Evolutionary conservation across 1,140 invertebrate genomes (phyloP).

Genomic region (Carcinoscorpius rotundicauda): DNA sequence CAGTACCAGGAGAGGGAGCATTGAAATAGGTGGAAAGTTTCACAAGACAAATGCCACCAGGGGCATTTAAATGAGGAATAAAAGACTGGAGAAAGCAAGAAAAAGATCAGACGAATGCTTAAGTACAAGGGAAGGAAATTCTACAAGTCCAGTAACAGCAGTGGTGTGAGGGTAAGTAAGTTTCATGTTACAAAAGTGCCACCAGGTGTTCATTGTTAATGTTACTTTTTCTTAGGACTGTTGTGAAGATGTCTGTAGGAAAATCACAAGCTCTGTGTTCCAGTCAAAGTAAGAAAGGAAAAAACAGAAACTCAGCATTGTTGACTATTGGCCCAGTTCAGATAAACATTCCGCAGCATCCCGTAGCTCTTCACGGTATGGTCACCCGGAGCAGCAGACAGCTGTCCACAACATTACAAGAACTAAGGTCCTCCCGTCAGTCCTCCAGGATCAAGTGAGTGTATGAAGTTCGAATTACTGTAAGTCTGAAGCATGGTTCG

Average conservation of each 20-base stretch:
- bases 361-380: constrained; percentile 90
- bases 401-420: constrained; percentile 76
- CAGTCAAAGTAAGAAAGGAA: constrained; percentile 34
- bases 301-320: constrained; percentile 61
- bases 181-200: too few species aligned
- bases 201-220: too few species aligned
- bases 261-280: constrained; percentile 86
- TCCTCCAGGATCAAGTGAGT: constrained; percentile 15
- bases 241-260: constrained; percentile 81
- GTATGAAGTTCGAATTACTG: background rate
- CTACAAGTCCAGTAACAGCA: too few species aligned
- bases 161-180: too few species aligned
- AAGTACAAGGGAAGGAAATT: too few species aligned
- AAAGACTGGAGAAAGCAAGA: too few species aligned
- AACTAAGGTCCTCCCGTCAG: constrained; percentile 23
- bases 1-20: too few species aligned
- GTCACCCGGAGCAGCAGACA: constrained; percentile 89
- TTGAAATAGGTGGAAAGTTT: too few species aligned
- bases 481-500: too few species aligned
- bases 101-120: too few species aligned
- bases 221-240: constrained; percentile 48
- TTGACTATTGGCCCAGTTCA: constrained; percentile 76
- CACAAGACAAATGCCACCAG: too few species aligned
- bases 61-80: too few species aligned
- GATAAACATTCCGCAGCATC: constrained; percentile 92